Evolutionary conservation across 1,140 invertebrate species (phyloP).

Genomic region (Paracyclopina nana): DNA sequence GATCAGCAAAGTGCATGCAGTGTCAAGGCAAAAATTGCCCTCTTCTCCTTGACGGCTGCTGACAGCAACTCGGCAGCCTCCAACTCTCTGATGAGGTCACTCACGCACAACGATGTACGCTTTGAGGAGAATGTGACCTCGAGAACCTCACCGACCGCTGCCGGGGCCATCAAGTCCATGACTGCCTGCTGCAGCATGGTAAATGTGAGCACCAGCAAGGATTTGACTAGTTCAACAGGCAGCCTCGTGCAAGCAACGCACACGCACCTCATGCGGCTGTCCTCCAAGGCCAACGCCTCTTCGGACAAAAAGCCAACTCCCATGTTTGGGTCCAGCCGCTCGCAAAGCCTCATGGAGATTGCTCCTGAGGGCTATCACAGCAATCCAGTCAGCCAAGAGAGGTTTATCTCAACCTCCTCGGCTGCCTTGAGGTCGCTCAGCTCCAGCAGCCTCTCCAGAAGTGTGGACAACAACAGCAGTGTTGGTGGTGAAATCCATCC

Average conservation of each 20-base stretch:
- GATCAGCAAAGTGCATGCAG: slow-evolving; percentile 53
- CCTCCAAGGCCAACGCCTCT: slow-evolving; percentile 2
- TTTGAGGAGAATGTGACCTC: not conserved
- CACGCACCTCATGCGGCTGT: not conserved
- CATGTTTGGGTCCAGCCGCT: slow-evolving; percentile 21
- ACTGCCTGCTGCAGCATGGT: not conserved
- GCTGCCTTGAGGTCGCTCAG: slow-evolving; percentile 12
- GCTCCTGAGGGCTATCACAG: no score
- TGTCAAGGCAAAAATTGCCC: slow-evolving; percentile 64
- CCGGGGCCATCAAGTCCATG: not conserved
- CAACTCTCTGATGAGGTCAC: no score
- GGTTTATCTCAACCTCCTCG: slow-evolving; percentile 17
- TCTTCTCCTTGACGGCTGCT: slow-evolving; percentile 52
- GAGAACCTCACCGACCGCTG: not conserved
- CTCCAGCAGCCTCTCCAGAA: not conserved
- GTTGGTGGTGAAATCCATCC: no score
- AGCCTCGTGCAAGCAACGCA: not conserved
- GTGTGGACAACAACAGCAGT: not conserved
- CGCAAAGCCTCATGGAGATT: slow-evolving; percentile 31
- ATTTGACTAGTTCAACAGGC: slow-evolving; percentile 15
- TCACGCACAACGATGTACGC: no score
- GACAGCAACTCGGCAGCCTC: no score
- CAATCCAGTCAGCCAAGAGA: slow-evolving; percentile 9
- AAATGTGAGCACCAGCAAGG: slow-evolving; percentile 20
- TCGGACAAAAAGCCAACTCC: not conserved